Evolutionary conservation across 2,888 invertebrate genomes (phyloP).

Genomic region (Dugesia japonica): DNA sequence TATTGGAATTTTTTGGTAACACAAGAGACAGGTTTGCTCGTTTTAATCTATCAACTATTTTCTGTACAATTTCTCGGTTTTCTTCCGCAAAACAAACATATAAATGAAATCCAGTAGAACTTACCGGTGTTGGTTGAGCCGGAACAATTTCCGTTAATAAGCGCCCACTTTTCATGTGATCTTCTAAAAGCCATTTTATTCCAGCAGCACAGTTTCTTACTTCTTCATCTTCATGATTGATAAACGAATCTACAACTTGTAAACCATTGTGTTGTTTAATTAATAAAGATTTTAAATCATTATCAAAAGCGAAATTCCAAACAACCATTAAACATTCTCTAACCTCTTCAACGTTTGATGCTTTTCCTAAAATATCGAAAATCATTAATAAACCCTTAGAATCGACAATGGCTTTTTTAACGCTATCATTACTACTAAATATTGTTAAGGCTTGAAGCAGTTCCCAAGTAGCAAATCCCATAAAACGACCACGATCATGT

Average conservation of each 20-base stretch:
- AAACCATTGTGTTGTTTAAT: conserved; percentile 1
- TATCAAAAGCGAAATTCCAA: conserved; percentile 1
- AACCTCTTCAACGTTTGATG: not conserved
- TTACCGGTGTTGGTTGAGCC: not conserved
- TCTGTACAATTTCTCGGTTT: conserved; percentile 39
- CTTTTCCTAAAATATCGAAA: not conserved
- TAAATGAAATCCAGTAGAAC: not conserved
- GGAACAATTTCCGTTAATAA: not conserved
- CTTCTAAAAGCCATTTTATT: not conserved
- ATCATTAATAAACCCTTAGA: not conserved
- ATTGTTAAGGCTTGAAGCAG: conserved; percentile 41
- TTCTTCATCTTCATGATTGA: conserved; percentile 5
- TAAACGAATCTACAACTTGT: not conserved
- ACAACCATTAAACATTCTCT: conserved; percentile 9
- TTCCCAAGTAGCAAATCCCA: conserved; percentile 37
- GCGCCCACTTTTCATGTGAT: not conserved
- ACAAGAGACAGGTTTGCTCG: conserved; percentile 27
- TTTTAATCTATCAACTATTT: conserved; percentile 37
- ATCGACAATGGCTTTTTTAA: conserved; percentile 42
- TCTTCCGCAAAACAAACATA: conserved; percentile 9
- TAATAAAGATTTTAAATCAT: not conserved
- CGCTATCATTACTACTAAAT: conserved; percentile 41
- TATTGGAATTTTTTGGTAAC: conserved; percentile 22
- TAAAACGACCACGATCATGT: conserved; percentile 37
- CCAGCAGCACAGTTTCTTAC: not conserved